Conservation (phyloP, 2,797 vertebrate species). For the Antrozous pallidus region DNA sequence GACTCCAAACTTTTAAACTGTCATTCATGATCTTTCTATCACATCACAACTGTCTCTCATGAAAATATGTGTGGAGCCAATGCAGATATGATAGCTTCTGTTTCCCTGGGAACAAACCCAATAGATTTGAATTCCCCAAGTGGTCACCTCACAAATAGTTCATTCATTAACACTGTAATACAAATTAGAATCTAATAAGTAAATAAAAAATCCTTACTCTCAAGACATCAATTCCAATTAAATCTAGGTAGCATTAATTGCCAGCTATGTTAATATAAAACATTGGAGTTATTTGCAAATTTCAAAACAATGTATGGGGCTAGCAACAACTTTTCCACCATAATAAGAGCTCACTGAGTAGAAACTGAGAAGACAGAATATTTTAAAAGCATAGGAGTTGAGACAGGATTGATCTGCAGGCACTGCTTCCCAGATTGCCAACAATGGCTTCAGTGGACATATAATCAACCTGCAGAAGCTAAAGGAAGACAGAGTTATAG, state of each 20-base stretch:
- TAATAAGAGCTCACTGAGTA: neutral
- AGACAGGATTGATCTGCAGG: neutral
- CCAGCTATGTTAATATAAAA: neutral
- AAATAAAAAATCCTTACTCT: conserved; percentile 45
- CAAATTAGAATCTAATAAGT: conserved; percentile 32
- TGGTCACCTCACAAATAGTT: conserved; percentile 12
- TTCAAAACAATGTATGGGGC: neutral
- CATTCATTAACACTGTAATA: neutral
- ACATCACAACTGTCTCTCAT: neutral
- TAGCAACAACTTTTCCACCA: neutral
- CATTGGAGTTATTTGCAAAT: neutral
- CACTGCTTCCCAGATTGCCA: neutral
- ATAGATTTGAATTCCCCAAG: neutral
- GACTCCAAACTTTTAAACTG: neutral
- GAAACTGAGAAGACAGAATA: neutral
- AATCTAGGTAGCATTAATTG: neutral
- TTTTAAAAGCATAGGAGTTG: neutral
- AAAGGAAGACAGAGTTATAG: neutral
- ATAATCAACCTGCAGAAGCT: neutral
- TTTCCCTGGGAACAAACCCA: neutral
- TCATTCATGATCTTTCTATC: neutral
- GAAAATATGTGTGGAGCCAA: neutral
- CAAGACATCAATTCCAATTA: conserved; percentile 16
- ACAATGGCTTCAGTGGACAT: neutral
- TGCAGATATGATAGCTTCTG: neutral